Evolutionary conservation across 2,113 vertebrate genomes (phyloP), one percentile per base, ranked within the genome.

Genomic region (Equus quagga): DNA sequence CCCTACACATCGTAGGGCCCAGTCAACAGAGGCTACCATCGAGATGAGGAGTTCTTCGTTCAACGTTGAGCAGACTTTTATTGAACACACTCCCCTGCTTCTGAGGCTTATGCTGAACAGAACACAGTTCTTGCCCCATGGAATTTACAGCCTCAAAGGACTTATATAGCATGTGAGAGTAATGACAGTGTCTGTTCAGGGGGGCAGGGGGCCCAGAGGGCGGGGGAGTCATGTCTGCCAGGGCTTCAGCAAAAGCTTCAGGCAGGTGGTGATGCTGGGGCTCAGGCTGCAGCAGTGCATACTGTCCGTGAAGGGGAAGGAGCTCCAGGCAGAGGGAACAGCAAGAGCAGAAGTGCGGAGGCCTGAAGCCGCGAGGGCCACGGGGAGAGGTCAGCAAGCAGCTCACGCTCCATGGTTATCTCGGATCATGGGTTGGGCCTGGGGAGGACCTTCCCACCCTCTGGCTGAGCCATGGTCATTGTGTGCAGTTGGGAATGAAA

Each of bases 391-490:
- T 65, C 75, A 28, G 82, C 33, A 3, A 64, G 70, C 56, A 31
- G 33, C 96, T 51, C 8, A 2, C 41, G 36, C 54, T 49, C 56
- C 60, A 1, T 3, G 19, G 89, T 70, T 67, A 12, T 72, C 76
- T 62, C 49, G 67, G 93, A 58, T 93, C 95, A 31, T 28, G 17
- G 31, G 36, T 26, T 67, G 5, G 24, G 58, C 15, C 2, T 10
- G 21, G 33, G 19, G 49, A 75, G 80, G 84, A 7, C 44, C 67
- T 73, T 79, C 86, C 70, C 79, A 11, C 58, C 73, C 80, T 69
- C 95, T 36, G 36, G 73, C 97, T 79, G 91, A 96, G 97, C 97
- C 83, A 89, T 0, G 81, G 95, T 88, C 96, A 84, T 67, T 95
- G 97, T 92, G 83, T 33, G 79, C 83, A 1, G 83, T 73, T 67